Evolutionary conservation across 2,113 vertebrate genomes (phyloP), one percentile per base, ranked within the genome.

Genomic region (Hippocampus abdominalis): DNA sequence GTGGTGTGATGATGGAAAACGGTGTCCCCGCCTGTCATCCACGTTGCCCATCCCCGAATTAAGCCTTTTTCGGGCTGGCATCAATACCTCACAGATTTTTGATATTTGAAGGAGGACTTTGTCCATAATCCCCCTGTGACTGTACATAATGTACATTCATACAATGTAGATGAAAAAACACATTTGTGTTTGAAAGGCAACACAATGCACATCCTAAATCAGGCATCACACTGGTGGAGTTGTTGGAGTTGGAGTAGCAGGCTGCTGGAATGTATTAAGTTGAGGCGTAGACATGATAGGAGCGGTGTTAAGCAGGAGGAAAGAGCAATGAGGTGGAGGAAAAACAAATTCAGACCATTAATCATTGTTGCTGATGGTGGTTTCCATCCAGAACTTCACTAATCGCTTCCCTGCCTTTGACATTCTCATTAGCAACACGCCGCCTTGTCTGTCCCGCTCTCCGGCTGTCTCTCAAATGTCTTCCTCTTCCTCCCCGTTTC

Each of bases 351-450:
- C 21, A 70, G 40, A 65, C 68, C 75, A 81, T 84, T 84, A 80
- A 84, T 84, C 80, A 83, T 16, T 64, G 75, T 76, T 71, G 70
- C 74, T 82, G 72, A 79, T 74, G 75, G 70, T 69, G 67, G 53
- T 69, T 63, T 53, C 48, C 64, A 36, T 36, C 25, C 66, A 4
- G 1, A 74, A 76, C 74, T 62, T 64, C 64, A 77, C 66, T 80
- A 75, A 83, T 79, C 72, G 66, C 75, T 79, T 85, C 64, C 20
- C 63, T 70, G 73, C 71, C 48, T 68, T 56, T 70, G 78, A 81
- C 72, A 68, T 70, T 75, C 77, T 85, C 73, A 86, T 85, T 82
- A 85, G 61, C 77, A n/a, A 20, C 10, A 0, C 40, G 70, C 72
- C 68, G 48, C 6, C 42, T 61, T 46, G 48, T 59, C 44, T 68